phyloP scores from a whole-genome alignment of 1,140 invertebrate species.

The Microplitis mediator region DNA sequence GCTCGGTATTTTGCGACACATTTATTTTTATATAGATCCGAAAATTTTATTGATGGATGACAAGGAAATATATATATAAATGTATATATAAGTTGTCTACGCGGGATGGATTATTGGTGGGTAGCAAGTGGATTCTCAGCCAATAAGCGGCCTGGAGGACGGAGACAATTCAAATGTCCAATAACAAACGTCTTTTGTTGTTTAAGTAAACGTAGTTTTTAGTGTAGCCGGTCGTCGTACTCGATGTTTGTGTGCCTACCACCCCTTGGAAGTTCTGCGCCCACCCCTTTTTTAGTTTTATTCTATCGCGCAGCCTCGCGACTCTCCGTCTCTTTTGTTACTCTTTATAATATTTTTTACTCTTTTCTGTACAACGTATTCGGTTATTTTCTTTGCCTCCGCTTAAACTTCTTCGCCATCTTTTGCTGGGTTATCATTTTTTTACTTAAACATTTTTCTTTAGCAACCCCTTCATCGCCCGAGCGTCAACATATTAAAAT shows the following conservation, averaged over 20 bases:
- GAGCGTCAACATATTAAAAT: constrained; percentile 59
- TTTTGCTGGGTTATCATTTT: constrained; percentile 51
- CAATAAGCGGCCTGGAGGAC: constrained; percentile 59
- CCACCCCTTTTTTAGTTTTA: constrained; percentile 43
- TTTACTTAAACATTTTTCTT: constrained; percentile 45
- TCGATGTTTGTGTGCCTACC: constrained; percentile 40
- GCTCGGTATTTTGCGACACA: too few species aligned
- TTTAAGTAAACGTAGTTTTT: constrained; percentile 57
- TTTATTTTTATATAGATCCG: too few species aligned
- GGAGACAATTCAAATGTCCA: constrained; percentile 63
- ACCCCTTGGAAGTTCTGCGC: background rate
- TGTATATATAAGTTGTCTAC: too few species aligned
- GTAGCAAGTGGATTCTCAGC: constrained; percentile 36
- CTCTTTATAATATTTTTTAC: constrained; percentile 22
- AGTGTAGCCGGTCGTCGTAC: constrained; percentile 39
- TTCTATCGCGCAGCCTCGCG: constrained; percentile 47
- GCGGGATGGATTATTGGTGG: too few species aligned
- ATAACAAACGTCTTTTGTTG: constrained; percentile 65
- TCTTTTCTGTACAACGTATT: constrained; percentile 35
- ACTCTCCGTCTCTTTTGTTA: constrained; percentile 61
- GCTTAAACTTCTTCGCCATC: constrained; percentile 41
- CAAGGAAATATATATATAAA: too few species aligned
- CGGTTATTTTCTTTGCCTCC: constrained; percentile 51
- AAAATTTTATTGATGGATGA: too few species aligned
- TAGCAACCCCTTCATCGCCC: constrained; percentile 53